Conservation (phyloP, 2,888 invertebrate genomes). For the Meteorus cinctellus region DNA sequence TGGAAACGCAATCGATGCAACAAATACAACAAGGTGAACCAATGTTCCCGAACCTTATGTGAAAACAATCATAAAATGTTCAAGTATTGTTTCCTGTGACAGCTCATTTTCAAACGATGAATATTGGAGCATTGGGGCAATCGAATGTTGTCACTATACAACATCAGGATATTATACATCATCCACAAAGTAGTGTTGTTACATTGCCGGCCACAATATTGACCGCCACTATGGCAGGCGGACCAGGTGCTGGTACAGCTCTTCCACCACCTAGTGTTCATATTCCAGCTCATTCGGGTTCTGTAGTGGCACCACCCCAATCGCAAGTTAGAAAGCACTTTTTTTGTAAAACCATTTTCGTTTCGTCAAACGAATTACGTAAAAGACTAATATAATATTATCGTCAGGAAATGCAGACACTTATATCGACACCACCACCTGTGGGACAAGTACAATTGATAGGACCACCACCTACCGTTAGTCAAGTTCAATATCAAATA, state of each 20-base stretch:
- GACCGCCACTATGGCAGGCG: conserved; percentile 69
- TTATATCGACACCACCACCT: conserved; percentile 68
- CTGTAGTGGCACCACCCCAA: conserved; percentile 68
- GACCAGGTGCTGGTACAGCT: conserved; percentile 63
- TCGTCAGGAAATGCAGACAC: conserved; percentile 68
- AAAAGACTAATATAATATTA: neutral
- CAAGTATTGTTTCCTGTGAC: conserved; percentile 40
- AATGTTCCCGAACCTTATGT: neutral
- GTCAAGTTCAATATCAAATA: conserved; percentile 71
- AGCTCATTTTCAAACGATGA: conserved; percentile 73
- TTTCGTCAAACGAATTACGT: neutral
- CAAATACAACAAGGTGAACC: conserved; percentile 67
- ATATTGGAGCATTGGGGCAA: conserved; percentile 70
- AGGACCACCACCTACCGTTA: conserved; percentile 69
- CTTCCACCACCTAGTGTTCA: conserved; percentile 72
- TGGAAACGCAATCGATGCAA: conserved; percentile 69
- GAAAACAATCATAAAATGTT: neutral
- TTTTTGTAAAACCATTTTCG: neutral
- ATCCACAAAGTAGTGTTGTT: conserved; percentile 69
- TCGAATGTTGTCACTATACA: conserved; percentile 72
- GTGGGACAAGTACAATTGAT: conserved; percentile 71
- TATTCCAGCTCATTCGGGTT: conserved; percentile 70
- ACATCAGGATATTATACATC: conserved; percentile 72
- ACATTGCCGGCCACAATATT: conserved; percentile 70
- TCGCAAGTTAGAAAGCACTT: conserved; percentile 62